phyloP scores from a whole-genome alignment of 2,113 vertebrate genomes.

The Nanorana parkeri region DNA sequence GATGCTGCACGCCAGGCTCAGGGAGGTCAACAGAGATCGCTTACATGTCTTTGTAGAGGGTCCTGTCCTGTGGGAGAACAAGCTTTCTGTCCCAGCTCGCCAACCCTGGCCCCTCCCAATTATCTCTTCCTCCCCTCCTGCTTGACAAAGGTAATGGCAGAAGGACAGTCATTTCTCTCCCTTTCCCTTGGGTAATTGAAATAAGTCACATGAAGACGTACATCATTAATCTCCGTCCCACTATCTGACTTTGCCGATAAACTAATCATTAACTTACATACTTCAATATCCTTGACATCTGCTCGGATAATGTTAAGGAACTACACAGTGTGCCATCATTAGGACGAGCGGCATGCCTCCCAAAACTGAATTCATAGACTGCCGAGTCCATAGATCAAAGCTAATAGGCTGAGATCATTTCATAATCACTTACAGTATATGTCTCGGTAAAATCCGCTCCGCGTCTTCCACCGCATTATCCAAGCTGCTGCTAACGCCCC shows the following conservation, averaged over 20 bases:
- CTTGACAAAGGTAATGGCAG: constrained; percentile 54
- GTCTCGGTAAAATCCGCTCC: too few relatives aligned
- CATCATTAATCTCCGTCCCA: constrained; percentile 53
- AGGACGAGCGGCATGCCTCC: background rate
- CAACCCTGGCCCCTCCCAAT: constrained; percentile 45
- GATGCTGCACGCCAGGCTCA: constrained; percentile 18
- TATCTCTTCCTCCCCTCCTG: constrained; percentile 47
- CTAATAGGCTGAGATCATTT: background rate
- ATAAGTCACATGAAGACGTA: constrained; percentile 42
- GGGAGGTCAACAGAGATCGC: constrained; percentile 55
- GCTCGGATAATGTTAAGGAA: constrained; percentile 39
- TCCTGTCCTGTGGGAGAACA: constrained; percentile 45
- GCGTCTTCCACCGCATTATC: too few relatives aligned
- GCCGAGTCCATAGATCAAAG: background rate
- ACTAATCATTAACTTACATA: constrained; percentile 56
- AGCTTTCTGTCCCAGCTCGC: constrained; percentile 33
- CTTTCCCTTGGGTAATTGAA: constrained; percentile 49
- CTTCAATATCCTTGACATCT: constrained; percentile 57
- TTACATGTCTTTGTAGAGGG: constrained; percentile 54
- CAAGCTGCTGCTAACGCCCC: too few relatives aligned
- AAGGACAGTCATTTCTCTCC: constrained; percentile 39
- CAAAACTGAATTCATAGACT: constrained; percentile 22
- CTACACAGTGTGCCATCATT: constrained; percentile 32
- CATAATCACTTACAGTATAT: background rate
- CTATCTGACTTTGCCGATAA: constrained; percentile 50